Percentiles rank a stretch among this genome's conserved stretches.
Evolutionary conservation across 2,888 invertebrate species (phyloP).

Genomic region (Dryomyza anilis): DNA sequence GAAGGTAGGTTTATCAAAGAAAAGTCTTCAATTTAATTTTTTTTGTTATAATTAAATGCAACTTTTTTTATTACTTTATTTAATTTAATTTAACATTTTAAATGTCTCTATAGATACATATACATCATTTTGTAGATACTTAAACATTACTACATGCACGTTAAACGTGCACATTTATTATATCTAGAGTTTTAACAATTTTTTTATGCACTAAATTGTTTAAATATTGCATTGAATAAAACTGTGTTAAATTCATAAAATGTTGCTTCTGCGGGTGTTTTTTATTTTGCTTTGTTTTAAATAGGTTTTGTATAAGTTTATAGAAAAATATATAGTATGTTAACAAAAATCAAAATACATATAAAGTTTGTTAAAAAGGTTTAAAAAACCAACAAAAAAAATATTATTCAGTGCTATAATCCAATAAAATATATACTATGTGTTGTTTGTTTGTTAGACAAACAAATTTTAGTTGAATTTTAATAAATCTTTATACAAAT

Average conservation of each 20-base stretch:
- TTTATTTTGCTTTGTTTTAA: background rate
- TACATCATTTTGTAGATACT: background rate
- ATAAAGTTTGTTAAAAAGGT: background rate
- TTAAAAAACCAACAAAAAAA: background rate
- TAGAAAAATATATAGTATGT: slow-evolving; percentile 22
- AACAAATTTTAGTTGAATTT: too few relatives aligned
- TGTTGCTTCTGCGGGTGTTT: background rate
- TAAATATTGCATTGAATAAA: background rate
- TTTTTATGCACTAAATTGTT: background rate
- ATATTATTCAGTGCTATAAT: background rate
- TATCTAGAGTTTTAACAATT: slow-evolving; percentile 4
- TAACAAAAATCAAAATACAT: too few relatives aligned
- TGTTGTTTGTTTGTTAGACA: slow-evolving; percentile 24
- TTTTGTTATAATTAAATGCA: background rate
- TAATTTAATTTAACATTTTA: background rate
- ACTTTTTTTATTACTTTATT: background rate
- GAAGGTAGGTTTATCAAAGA: background rate
- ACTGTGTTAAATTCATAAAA: background rate
- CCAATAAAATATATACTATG: slow-evolving; percentile 20
- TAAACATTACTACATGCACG: too few relatives aligned
- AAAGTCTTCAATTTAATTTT: background rate
- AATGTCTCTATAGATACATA: background rate
- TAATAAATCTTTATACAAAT: background rate
- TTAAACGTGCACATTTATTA: background rate
- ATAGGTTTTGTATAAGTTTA: background rate